Evolutionary conservation across 2,888 invertebrate genomes (phyloP).

Genomic region (Chloromyia formosa): DNA sequence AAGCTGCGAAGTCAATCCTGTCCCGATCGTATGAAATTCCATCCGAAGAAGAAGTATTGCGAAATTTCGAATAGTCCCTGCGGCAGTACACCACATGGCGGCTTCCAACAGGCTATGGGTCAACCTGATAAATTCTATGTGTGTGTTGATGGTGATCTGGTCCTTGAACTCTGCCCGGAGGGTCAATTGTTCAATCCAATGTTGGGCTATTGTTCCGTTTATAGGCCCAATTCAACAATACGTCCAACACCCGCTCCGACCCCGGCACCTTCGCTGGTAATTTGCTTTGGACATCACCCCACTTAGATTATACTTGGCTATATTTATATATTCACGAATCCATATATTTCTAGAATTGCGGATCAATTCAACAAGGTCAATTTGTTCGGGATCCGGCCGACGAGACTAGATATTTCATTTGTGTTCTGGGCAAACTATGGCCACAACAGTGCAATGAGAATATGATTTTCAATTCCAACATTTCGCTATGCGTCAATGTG

Average conservation of each 20-base stretch:
- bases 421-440: constrained; percentile 21
- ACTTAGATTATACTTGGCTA: too few species aligned
- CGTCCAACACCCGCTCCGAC: background rate
- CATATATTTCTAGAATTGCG: constrained; percentile 23
- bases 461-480: background rate
- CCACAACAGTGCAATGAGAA: constrained; percentile 4
- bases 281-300: background rate
- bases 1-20: background rate
- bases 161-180: constrained; percentile 10
- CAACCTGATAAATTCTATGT: background rate
- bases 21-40: constrained; percentile 6
- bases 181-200: constrained; percentile 24
- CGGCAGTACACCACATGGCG: constrained; percentile 6
- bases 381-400: constrained; percentile 26
- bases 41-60: background rate
- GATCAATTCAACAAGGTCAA: constrained; percentile 7
- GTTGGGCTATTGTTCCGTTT: background rate
- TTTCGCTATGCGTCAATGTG: background rate
- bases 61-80: constrained; percentile 15
- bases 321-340: background rate
- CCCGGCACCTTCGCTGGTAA: background rate
- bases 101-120: background rate
- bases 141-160: constrained; percentile 11
- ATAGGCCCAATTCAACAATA: background rate
- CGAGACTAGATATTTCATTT: constrained; percentile 38